Evolutionary conservation across 2,113 vertebrate species (phyloP), one percentile per base, ranked within the genome.

Genomic region (Istiophorus platypterus): DNA sequence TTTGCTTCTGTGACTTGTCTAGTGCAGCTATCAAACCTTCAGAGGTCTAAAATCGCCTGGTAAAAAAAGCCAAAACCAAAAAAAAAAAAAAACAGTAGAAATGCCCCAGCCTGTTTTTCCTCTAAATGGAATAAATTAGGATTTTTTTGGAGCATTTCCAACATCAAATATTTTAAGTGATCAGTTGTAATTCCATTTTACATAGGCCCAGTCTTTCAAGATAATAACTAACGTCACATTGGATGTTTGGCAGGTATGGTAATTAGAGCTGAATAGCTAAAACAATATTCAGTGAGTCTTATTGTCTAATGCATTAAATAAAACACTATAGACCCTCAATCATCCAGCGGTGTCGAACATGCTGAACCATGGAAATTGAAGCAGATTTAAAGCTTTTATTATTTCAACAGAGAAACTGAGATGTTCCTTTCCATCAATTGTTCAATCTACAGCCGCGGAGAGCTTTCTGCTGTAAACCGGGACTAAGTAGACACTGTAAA

Each of bases 401-500:
- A 74, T 86, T 74, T 89, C 72, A 79, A 6, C 62, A 78, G 29
- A 59, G 34, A 31, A 54, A 72, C 66, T 39, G 13, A 82, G 58
- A 84, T 77, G 66, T 88, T 66, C 42, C 70, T 66, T 65, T 72
- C 65, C 78, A 78, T 91, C 83, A 66, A 31, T 91, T 85, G 78
- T n/a, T 70, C 78, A 52, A 10, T 82, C 84, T 84, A 54, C 66
- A 31, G 62, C 78, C 69, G 72, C 83, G 76, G 56, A 76, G 74
- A 80, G 74, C 78, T 83, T 84, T 81, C 80, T 80, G 80, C 82
- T 79, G 80, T 85, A 88, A 89, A 91, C 61, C 72, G 82, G 69
- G 81, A 67, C 88, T 88, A 89, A 91, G 90, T 90, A 70, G 90
- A 86, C 13, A 65, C 78, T 76, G 85, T 85, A 90, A 90, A 91